These are phyloP conservation scores for Lepidotrigona ventralis DNA, from an alignment of 1,140 invertebrate genomes.

Conservation along the genomic window DNA sequence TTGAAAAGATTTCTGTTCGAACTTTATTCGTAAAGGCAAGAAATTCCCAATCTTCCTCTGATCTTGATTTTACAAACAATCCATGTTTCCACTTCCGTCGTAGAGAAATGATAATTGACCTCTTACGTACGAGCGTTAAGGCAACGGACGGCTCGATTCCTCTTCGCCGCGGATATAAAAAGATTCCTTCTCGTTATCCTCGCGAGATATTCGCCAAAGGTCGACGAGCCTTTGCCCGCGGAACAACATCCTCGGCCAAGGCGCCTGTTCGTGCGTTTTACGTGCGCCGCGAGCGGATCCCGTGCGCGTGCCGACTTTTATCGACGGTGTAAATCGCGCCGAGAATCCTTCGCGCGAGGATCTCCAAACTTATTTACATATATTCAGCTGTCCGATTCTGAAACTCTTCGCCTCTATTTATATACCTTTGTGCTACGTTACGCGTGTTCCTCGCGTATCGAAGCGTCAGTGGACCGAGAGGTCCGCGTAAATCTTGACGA, in stretches of 20 bases:
- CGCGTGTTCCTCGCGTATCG: too few relatives aligned
- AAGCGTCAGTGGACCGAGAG: too few relatives aligned
- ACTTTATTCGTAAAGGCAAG: too few relatives aligned
- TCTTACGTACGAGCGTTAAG: neutral
- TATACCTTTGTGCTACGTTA: neutral
- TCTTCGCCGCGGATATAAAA: constrained; percentile 26
- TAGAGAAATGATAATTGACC: too few relatives aligned
- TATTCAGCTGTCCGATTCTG: neutral
- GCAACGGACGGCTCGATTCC: constrained; percentile 16
- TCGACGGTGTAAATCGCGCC: constrained; percentile 18
- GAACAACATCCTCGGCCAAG: constrained; percentile 45
- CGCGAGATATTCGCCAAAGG: constrained; percentile 34
- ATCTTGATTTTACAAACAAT: too few relatives aligned
- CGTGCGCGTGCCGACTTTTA: constrained; percentile 29
- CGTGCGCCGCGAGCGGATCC: neutral
- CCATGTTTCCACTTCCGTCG: too few relatives aligned
- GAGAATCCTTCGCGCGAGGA: neutral
- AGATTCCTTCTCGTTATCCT: constrained; percentile 48
- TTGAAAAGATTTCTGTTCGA: too few relatives aligned
- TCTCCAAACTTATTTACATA: neutral
- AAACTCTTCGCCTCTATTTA: neutral
- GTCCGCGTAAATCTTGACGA: too few relatives aligned
- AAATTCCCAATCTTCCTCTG: too few relatives aligned
- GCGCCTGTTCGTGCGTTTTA: neutral
- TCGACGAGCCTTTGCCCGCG: constrained; percentile 43